A percentile compares a stretch with the other conserved stretches of the same genome.
These are phyloP conservation scores for Cantharis nigra DNA, from an alignment of 2,888 invertebrate species.

Conservation along the genomic window DNA sequence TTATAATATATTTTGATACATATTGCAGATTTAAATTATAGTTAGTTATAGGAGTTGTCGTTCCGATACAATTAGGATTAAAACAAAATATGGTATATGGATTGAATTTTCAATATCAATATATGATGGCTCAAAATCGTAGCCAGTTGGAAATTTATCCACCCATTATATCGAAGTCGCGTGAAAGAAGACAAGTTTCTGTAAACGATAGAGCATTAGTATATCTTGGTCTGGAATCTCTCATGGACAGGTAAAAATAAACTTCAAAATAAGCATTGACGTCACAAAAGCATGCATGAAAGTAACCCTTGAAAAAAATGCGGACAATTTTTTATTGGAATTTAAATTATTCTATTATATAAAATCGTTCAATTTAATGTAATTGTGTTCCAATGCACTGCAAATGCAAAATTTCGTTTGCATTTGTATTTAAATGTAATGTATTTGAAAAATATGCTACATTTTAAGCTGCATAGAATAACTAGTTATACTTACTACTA, in stretches of 20 bases:
- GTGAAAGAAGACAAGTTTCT: conserved; percentile 34
- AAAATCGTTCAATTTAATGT: background rate
- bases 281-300: background rate
- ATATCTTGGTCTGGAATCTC: conserved; percentile 46
- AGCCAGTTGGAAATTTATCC: conserved; percentile 45
- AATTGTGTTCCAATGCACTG: background rate
- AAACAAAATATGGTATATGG: conserved; percentile 62
- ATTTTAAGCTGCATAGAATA: too few species aligned
- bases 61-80: conserved; percentile 61
- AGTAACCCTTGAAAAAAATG: background rate
- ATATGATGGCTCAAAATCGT: conserved; percentile 48
- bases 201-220: conserved; percentile 45
- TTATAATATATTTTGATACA: too few species aligned
- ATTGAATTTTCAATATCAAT: conserved; percentile 70
- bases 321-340: background rate
- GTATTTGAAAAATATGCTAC: background rate
- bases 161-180: conserved; percentile 41
- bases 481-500: too few species aligned
- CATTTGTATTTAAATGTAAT: background rate
- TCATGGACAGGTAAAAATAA: conserved; percentile 43
- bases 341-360: background rate
- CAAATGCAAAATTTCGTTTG: background rate
- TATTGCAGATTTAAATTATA: conserved; percentile 44
- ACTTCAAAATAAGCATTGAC: background rate
- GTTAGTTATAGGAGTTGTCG: conserved; percentile 64